These are phyloP conservation scores for Hyposoter didymator DNA, from an alignment of 2,888 invertebrate species.

Conservation along the genomic window DNA sequence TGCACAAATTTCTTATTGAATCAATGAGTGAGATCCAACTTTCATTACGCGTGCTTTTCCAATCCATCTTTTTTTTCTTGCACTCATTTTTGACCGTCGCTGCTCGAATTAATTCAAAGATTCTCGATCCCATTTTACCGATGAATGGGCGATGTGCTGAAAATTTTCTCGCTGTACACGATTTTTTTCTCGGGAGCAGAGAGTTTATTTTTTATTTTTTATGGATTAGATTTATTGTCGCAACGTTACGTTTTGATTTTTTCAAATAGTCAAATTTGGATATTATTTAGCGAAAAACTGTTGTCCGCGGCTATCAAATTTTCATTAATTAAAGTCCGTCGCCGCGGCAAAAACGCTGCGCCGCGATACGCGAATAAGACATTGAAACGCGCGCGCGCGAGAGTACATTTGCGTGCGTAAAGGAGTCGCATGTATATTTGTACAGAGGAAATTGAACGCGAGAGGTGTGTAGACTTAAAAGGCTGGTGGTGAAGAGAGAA, in stretches of 20 bases:
- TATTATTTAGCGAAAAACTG: no score
- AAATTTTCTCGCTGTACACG: not conserved
- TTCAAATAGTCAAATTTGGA: no score
- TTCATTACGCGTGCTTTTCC: constrained; percentile 3
- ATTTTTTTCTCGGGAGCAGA: not conserved
- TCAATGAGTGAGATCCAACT: constrained; percentile 45
- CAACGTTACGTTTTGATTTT: no score
- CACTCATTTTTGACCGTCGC: not conserved
- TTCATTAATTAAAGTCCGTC: no score
- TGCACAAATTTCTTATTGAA: constrained; percentile 18
- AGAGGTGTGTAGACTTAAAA: not conserved
- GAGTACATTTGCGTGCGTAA: constrained; percentile 7
- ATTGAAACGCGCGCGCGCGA: no score
- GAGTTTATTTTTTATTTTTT: not conserved
- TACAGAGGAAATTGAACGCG: not conserved
- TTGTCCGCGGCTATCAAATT: no score
- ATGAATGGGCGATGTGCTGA: not conserved
- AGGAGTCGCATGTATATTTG: not conserved
- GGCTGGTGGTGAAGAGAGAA: not conserved
- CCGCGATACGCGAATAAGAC: no score
- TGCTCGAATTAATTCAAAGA: constrained; percentile 23
- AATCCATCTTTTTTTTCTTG: constrained; percentile 21
- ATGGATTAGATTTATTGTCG: no score
- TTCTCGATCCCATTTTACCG: constrained; percentile 18
- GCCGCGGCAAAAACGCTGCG: not conserved